Evolutionary conservation across 2,797 vertebrate species (phyloP), one percentile per base, ranked within the genome.

Genomic region (Melanogrammus aeglefinus): DNA sequence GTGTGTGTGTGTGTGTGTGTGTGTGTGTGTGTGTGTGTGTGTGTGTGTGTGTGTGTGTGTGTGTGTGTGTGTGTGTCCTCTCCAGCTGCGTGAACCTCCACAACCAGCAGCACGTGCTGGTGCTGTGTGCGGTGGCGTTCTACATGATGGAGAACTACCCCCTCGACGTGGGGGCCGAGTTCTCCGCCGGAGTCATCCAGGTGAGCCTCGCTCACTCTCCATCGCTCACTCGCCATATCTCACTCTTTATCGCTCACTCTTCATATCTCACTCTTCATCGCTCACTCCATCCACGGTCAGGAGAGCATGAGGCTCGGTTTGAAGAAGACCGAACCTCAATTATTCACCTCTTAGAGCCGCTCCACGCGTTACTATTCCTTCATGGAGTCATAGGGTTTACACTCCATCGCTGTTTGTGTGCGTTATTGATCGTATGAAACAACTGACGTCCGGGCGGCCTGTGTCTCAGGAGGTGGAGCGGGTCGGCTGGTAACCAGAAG

Each of bases 101-200:
- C 78, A 99, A 98, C 93, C 97, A 99, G 89, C 97, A 99, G 92
- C 98, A 99, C 10, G 96, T 99, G 85, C 91, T 99, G 91, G 96
- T 99, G 57, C 99, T 98, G 96, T 98, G 98, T 14, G 97, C 98
- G 12, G 94, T 97, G 29, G 97, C 98, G 0, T 99, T 99, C 91
- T 99, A 99, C 93, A 94, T 99, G 94, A 97, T 99, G 0, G 98
- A 99, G 92, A 99, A 99, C 90, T 99, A 99, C 79, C 97, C 97
- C 6, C 92, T 97, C 85, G 98, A 99, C 80, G 97, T 99, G 1
- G 98, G 97, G 12, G 91, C 96, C 0, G 98, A 99, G 79, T 99
- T 99, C 78, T 98, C 97, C 75, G 96, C 97, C 0, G 95, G 95
- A 76, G 83, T 99, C 69, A 97, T 99, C 83, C 98, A 99, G 97